These are phyloP conservation scores for Leptinotarsa lineolata DNA, from an alignment of 1,140 invertebrate genomes.

Conservation along the genomic window DNA sequence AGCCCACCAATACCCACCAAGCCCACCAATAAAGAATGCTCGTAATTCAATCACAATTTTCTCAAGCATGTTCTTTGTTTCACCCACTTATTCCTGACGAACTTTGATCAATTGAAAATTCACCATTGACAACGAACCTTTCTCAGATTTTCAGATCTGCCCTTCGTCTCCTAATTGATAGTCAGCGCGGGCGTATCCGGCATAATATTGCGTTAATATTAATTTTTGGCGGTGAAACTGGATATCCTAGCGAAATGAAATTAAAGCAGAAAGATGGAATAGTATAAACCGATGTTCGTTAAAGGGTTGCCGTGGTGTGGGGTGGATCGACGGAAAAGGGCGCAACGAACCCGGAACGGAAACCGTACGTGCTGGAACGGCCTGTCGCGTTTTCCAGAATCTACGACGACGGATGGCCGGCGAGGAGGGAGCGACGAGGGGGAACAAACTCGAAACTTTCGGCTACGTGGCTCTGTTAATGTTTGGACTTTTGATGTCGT, in stretches of 20 bases:
- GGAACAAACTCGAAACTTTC: slow-evolving; percentile 15
- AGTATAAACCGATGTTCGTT: slow-evolving; percentile 41
- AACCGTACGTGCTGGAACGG: slow-evolving; percentile 29
- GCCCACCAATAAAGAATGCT: too few relatives aligned
- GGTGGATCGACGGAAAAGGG: slow-evolving; percentile 15
- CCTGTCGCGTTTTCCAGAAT: slow-evolving; percentile 24
- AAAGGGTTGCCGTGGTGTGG: slow-evolving; percentile 25
- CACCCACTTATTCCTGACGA: too few relatives aligned
- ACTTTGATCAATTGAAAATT: neutral
- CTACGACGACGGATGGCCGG: slow-evolving; percentile 24
- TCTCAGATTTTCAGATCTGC: neutral
- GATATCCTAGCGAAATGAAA: slow-evolving; percentile 36
- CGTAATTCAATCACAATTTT: too few relatives aligned
- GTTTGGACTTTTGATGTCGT: slow-evolving; percentile 20
- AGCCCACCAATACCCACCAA: too few relatives aligned
- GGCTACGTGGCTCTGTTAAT: slow-evolving; percentile 20
- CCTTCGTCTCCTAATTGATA: slow-evolving; percentile 2
- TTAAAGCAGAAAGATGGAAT: slow-evolving; percentile 43
- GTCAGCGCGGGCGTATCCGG: neutral
- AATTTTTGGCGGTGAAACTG: slow-evolving; percentile 14
- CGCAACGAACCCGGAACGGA: slow-evolving; percentile 28
- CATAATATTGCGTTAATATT: slow-evolving; percentile 7
- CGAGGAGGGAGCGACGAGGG: neutral
- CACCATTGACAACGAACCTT: neutral
- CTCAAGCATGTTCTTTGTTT: too few relatives aligned